A percentile compares a stretch with the other conserved stretches of the same genome.
Evolutionary conservation across 2,797 vertebrate genomes (phyloP).

Genomic region (Xenops minutus): DNA sequence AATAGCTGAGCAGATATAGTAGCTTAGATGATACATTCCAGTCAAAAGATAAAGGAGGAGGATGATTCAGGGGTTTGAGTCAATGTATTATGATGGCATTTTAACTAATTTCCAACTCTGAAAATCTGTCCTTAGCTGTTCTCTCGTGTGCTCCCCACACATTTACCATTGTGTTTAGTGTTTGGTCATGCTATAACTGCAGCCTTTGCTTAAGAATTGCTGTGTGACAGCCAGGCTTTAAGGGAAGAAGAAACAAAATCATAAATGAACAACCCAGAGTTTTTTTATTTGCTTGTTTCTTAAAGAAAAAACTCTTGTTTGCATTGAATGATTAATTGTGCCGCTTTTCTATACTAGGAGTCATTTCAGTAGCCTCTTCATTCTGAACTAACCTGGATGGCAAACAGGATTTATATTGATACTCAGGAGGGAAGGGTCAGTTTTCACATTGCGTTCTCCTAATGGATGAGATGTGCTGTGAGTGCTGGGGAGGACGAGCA

Average conservation of each 20-base stretch:
- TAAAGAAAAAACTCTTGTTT: not conserved
- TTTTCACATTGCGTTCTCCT: slow-evolving; percentile 21
- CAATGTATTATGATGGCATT: not conserved
- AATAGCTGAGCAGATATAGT: not conserved
- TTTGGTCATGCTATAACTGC: not conserved
- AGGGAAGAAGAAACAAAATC: not conserved
- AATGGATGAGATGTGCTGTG: slow-evolving; percentile 28
- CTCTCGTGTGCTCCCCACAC: not conserved
- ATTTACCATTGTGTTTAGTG: not conserved
- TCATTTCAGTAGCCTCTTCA: not conserved
- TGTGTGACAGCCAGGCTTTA: not conserved
- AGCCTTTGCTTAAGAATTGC: not conserved
- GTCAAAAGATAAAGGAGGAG: not conserved
- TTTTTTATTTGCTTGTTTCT: not conserved
- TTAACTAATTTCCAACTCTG: not conserved
- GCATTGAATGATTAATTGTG: not conserved
- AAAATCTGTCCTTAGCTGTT: not conserved
- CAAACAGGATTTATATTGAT: not conserved
- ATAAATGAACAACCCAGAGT: not conserved
- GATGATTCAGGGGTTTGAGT: not conserved
- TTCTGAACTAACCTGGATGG: not conserved
- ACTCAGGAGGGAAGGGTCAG: slow-evolving; percentile 3
- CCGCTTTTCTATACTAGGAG: not conserved
- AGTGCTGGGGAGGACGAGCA: slow-evolving; percentile 32
- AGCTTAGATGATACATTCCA: not conserved